A percentile compares a stretch with the other conserved stretches of the same genome.
phyloP scores from a whole-genome alignment of 2,113 vertebrate species.

The Planiliza haematocheilus region DNA sequence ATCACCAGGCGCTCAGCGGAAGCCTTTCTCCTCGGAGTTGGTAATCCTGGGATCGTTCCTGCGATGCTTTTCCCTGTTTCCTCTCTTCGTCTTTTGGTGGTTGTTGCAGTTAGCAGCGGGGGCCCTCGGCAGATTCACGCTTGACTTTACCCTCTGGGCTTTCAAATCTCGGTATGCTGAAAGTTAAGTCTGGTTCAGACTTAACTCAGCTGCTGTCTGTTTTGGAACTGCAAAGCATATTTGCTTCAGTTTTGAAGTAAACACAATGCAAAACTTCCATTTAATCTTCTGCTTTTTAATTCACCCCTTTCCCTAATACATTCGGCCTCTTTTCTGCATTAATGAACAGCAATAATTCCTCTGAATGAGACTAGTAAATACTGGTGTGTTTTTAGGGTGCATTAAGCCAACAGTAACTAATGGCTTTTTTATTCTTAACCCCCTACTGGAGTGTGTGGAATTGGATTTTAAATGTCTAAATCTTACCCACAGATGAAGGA shows the following conservation, averaged over 20 bases:
- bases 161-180: not conserved
- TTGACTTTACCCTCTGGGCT: not conserved
- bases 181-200: not conserved
- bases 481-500: not conserved
- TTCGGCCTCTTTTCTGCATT: not conserved
- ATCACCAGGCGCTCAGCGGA: slow-evolving; percentile 5
- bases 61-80: not conserved
- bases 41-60: not conserved
- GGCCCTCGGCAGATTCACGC: not conserved
- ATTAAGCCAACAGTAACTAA: not conserved
- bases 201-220: too few relatives aligned
- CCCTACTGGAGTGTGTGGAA: not conserved
- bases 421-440: not conserved
- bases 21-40: slow-evolving; percentile 13
- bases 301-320: too few relatives aligned
- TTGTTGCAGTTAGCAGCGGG: not conserved
- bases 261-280: too few relatives aligned
- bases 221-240: too few relatives aligned
- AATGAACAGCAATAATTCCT: not conserved
- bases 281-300: not conserved
- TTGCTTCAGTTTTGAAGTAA: too few relatives aligned
- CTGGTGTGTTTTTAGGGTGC: not conserved
- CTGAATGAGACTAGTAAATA: not conserved
- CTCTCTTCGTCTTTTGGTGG: not conserved
- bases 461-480: not conserved